Evolutionary conservation across 2,113 vertebrate species (phyloP), one percentile per base, ranked within the genome.

Genomic region (Eulemur rufifrons): DNA sequence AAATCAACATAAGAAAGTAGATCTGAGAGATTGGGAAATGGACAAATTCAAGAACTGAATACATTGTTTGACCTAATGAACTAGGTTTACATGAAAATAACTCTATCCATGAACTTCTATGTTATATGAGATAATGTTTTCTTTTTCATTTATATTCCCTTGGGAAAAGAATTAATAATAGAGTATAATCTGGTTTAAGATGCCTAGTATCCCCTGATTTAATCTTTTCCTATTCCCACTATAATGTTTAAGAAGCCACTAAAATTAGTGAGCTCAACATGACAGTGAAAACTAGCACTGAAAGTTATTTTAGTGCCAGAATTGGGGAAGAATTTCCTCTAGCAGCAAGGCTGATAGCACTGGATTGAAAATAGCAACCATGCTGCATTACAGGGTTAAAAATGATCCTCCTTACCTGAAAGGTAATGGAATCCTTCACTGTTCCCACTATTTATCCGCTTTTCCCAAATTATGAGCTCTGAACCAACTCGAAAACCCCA

Each of bases 201-300:
- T 90, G 23, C 5, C 42, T 68, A 91, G 39, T 50, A 68, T 29
- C 8, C 14, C 15, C 39, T 66, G 61, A 59, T 17, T 13, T 39
- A 83, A 77, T 52, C 45, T 42, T 87, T 76, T 74, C 66, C 6
- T 82, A 81, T 74, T 68, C 29, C 56, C 39, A 23, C 3, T 32
- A 59, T 68, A 69, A 54, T 71, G 29, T 37, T 50, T 82, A 94
- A 76, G 64, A 86, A 86, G n/a, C 23, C 68, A 84, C 6, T 42
- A 52, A 52, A 45, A 94, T 69, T 82, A 83, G 14, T 87, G 52
- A 54, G 45, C 50, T 91, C 76, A 91, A 86, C 87, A 87, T 88
- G 61, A 83, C 10, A 69, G 9, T 68, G 76, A 91, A 91, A 91
- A 76, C 86, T 45, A 63, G 29, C 27, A 42, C 11, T 69, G 42